Percentiles rank a stretch among this genome's conserved stretches.
These are phyloP conservation scores for Caenorhabditis elegans DNA, from an alignment of 1,140 invertebrate species.

Conservation along the genomic window WBcel235 BX284604.4:8272001-8272500, in stretches of 20 bases:
- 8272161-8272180: no score
- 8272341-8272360: slow-evolving; percentile 29
- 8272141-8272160: slow-evolving; percentile 14
- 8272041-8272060: background rate
- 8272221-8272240: no score
- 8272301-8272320: slow-evolving; percentile 35
- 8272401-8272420: background rate
- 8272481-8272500: no score
- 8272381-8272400: background rate
- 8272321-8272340: slow-evolving; percentile 35
- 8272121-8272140: background rate
- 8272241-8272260: background rate
- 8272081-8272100: background rate
- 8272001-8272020: background rate
- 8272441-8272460: background rate
- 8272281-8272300: slow-evolving; percentile 41
- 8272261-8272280: background rate
- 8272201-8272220: no score
- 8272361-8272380: slow-evolving; percentile 19
- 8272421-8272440: background rate
- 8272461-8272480: slow-evolving; percentile 1
- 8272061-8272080: background rate
- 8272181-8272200: no score
- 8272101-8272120: background rate
- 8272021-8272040: background rate